These are phyloP conservation scores for Kuschelorhynchus macadamiae DNA, from an alignment of 2,888 invertebrate species.

Conservation along the genomic window DNA sequence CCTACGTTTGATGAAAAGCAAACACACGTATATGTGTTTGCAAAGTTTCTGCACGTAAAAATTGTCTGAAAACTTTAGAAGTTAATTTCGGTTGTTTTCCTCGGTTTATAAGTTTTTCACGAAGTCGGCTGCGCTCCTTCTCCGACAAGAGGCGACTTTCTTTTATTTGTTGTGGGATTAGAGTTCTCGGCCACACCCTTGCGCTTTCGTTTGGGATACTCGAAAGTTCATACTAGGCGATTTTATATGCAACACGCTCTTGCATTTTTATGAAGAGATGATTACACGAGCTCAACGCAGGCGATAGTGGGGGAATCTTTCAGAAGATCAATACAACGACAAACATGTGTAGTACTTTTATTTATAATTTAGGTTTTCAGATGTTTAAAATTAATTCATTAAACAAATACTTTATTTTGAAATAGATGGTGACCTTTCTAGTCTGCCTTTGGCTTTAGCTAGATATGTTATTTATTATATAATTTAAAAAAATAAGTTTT, in stretches of 20 bases:
- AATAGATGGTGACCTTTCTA: too few relatives aligned
- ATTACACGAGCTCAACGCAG: neutral
- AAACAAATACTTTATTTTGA: too few relatives aligned
- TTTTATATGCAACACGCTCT: slow-evolving; percentile 10
- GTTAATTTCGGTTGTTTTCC: slow-evolving; percentile 38
- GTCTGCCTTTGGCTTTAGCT: too few relatives aligned
- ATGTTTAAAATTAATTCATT: too few relatives aligned
- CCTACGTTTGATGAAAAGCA: slow-evolving; percentile 21
- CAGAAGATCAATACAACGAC: too few relatives aligned
- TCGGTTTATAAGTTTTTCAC: slow-evolving; percentile 40
- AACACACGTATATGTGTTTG: slow-evolving; percentile 33
- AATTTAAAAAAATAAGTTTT: too few relatives aligned
- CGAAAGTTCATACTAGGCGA: slow-evolving; percentile 23
- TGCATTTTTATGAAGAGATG: slow-evolving; percentile 20
- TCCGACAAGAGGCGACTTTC: slow-evolving; percentile 26
- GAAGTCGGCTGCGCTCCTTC: slow-evolving; percentile 26
- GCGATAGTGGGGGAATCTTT: slow-evolving; percentile 1
- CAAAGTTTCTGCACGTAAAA: slow-evolving; percentile 35
- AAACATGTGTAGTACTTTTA: too few relatives aligned
- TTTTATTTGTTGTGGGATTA: slow-evolving; percentile 38
- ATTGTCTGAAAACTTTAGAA: slow-evolving; percentile 44
- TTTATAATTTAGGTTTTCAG: too few relatives aligned
- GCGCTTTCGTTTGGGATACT: slow-evolving; percentile 15
- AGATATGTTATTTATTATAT: too few relatives aligned
- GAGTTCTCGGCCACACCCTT: slow-evolving; percentile 32